A percentile compares a stretch with the other conserved stretches of the same genome.
Evolutionary conservation across 2,797 vertebrate genomes (phyloP).

Genomic region (Yasuhikotakia modesta): DNA sequence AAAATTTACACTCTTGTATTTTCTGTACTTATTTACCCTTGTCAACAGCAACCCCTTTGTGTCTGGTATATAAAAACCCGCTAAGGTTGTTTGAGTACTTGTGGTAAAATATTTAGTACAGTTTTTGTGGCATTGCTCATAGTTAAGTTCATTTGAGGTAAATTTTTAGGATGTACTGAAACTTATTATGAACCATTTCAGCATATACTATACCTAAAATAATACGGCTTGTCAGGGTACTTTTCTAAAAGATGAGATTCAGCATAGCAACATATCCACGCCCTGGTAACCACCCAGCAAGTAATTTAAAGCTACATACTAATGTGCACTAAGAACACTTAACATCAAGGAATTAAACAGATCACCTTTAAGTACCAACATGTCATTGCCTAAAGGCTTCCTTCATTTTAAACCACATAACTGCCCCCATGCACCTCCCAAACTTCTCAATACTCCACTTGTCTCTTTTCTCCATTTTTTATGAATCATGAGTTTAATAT

Average conservation of each 20-base stretch:
- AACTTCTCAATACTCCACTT: neutral
- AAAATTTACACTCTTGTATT: slow-evolving; percentile 14
- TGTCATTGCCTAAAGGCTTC: neutral
- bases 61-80: slow-evolving; percentile 12
- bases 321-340: neutral
- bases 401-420: neutral
- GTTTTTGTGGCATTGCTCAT: neutral
- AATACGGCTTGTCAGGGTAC: too few relatives aligned
- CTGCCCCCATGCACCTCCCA: neutral
- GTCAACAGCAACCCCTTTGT: slow-evolving; percentile 5
- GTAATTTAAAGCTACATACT: neutral
- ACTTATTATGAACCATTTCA: too few relatives aligned
- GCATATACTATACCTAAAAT: too few relatives aligned
- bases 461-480: neutral
- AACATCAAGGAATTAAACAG: neutral
- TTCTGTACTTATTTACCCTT: slow-evolving; percentile 31
- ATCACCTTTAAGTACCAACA: neutral
- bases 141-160: neutral
- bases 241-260: too few relatives aligned
- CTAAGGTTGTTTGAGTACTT: slow-evolving; percentile 4
- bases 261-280: neutral
- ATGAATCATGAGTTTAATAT: slow-evolving; percentile 12
- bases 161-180: neutral
- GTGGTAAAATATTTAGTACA: slow-evolving; percentile 6
- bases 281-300: neutral